Evolutionary conservation across 2,797 vertebrate genomes (phyloP).

Genomic region (Rhabdomys pumilio): DNA sequence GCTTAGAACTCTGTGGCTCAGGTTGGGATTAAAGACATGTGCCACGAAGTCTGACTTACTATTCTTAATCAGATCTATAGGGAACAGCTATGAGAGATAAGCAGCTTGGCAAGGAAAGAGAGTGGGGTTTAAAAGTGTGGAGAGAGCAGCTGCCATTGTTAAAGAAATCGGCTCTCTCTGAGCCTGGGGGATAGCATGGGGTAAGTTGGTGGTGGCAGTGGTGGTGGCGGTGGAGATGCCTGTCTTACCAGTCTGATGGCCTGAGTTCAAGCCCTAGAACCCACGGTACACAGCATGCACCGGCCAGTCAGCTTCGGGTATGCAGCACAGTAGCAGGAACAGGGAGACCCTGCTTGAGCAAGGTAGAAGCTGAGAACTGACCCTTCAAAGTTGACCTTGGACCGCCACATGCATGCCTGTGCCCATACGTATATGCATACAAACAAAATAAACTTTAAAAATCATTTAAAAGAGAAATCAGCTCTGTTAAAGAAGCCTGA

Average conservation of each 20-base stretch:
- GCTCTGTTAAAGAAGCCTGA: not conserved
- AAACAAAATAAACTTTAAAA: not conserved
- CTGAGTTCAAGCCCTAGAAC: not conserved
- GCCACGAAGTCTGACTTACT: not conserved
- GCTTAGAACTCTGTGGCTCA: not conserved
- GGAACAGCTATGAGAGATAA: not conserved
- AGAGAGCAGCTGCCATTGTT: not conserved
- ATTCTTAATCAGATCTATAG: not conserved
- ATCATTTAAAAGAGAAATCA: not conserved
- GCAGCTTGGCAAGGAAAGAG: not conserved
- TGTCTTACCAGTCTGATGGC: not conserved
- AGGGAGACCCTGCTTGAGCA: not conserved
- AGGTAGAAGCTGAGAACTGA: not conserved
- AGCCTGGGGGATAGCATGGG: not conserved
- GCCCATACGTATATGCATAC: not conserved
- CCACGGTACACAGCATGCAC: not conserved
- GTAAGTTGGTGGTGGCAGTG: too few relatives aligned
- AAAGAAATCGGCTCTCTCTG: not conserved
- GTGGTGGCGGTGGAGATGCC: too few relatives aligned
- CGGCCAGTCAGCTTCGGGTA: not conserved
- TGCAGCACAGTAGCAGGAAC: not conserved
- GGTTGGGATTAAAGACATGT: not conserved
- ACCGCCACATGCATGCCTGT: not conserved
- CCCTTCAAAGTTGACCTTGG: not conserved
- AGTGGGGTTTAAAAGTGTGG: not conserved